Evolutionary conservation across 2,113 vertebrate genomes (phyloP), one percentile per base, ranked within the genome.

Genomic region (Eira barbara): DNA sequence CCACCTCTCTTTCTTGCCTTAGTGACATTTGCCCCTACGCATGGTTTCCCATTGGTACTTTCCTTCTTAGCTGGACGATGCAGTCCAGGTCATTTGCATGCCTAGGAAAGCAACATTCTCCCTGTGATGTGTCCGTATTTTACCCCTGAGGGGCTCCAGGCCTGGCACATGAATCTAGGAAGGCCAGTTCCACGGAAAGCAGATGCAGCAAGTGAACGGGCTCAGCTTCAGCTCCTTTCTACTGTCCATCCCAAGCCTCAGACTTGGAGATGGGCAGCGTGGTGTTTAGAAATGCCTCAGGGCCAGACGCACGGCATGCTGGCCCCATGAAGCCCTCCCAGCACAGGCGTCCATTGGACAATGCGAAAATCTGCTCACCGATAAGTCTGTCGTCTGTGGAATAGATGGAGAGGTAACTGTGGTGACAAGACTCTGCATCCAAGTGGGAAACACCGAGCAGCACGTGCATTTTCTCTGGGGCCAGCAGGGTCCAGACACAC

Each of bases 401-500:
- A 61, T 98, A 98, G 8, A 99, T 97, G 0, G 98, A 98, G 94
- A 99, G 98, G 39, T 98, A 99, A 95, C 99, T 99, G 0, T 98
- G 98, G 61, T 92, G 97, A 98, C 99, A 99, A 89, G 98, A 96
- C 0, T 76, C 99, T 87, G 98, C 71, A 89, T 99, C 98, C 34
- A 99, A 98, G 86, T 91, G 94, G 63, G 98, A 95, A 91, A 99
- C 99, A 91, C 1, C 93, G 96, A 99, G 88, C n/a, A 99, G 95
- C 52, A 99, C 90, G 1, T 98, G 96, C 83, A 97, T 98, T 81
- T 97, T 97, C 83, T 98, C 97, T 86, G 99, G 98, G 71, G 98
- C 98, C 59, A 55, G 25, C 0, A 99, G 89, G 13, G 97, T 98
- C 99, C 99, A 99, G 65, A 98, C 47, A 97, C 99, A 99, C 61